Evolutionary conservation across 2,888 invertebrate genomes (phyloP).

Genomic region (Platynereis dumerilii): DNA sequence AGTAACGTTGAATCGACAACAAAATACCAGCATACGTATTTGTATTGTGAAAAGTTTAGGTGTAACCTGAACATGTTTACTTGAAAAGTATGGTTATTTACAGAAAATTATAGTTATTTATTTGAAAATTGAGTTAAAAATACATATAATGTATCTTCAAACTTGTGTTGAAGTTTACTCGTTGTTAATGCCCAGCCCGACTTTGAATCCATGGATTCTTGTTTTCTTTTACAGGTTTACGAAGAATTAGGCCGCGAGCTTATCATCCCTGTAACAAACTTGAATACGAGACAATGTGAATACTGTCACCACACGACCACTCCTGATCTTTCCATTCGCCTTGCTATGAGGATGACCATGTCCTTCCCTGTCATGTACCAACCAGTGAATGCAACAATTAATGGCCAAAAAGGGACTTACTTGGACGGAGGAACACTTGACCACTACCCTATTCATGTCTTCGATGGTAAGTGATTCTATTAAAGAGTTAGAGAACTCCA

Average conservation of each 20-base stretch:
- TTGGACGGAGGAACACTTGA: slow-evolving; percentile 40
- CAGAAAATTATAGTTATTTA: too few species aligned
- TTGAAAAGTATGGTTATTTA: too few species aligned
- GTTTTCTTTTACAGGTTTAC: slow-evolving; percentile 31
- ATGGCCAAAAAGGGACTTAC: slow-evolving; percentile 33
- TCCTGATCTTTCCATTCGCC: slow-evolving; percentile 39
- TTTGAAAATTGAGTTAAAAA: too few species aligned
- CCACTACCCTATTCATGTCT: slow-evolving; percentile 40
- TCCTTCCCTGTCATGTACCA: slow-evolving; percentile 40
- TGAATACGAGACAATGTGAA: slow-evolving; percentile 38
- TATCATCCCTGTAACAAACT: slow-evolving; percentile 40
- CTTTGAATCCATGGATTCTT: too few species aligned
- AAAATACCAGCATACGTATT: too few species aligned
- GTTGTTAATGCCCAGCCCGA: too few species aligned
- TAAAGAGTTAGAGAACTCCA: too few species aligned
- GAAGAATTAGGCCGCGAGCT: slow-evolving; percentile 36
- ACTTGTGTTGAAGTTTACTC: too few species aligned
- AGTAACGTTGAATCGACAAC: too few species aligned
- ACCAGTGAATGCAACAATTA: slow-evolving; percentile 32
- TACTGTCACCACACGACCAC: slow-evolving; percentile 36
- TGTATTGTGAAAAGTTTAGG: too few species aligned
- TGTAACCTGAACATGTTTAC: too few species aligned
- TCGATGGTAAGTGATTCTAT: slow-evolving; percentile 37
- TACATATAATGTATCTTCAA: too few species aligned
- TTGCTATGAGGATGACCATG: slow-evolving; percentile 41